Evolutionary conservation across 2,113 vertebrate species (phyloP).

Genomic region (Euleptes europaea): DNA sequence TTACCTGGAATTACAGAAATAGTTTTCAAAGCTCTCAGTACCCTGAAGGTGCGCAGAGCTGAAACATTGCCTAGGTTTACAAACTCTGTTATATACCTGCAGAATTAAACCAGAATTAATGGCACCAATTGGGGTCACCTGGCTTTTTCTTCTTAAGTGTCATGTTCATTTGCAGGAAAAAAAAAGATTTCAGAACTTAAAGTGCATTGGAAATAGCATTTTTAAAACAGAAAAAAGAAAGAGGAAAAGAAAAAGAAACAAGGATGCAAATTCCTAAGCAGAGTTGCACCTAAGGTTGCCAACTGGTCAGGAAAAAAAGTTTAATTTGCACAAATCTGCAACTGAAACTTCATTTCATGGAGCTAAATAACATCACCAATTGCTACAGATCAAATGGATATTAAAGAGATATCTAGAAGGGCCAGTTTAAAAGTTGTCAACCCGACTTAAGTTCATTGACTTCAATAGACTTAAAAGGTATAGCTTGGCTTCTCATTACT

Average conservation of each 20-base stretch:
- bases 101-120: constrained; percentile 99
- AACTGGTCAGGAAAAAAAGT: too few species aligned
- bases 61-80: constrained; percentile 99
- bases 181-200: constrained; percentile 2
- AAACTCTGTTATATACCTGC: constrained; percentile 99
- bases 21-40: constrained; percentile 99
- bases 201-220: neutral
- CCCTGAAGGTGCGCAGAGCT: constrained; percentile 98
- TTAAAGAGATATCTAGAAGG: too few species aligned
- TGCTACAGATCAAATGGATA: too few species aligned
- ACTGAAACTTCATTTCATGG: neutral
- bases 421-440: too few species aligned
- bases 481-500: too few species aligned
- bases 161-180: constrained; percentile 42
- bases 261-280: neutral
- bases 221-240: neutral
- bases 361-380: neutral
- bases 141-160: neutral
- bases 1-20: constrained; percentile 99
- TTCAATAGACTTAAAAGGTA: too few species aligned
- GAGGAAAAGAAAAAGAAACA: neutral
- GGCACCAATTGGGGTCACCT: constrained; percentile 63
- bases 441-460: too few species aligned
- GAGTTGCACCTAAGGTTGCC: too few species aligned
- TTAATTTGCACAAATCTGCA: too few species aligned